Conservation (phyloP, 1,140 invertebrate genomes). For the Pseudomyrmex pallidus region DNA sequence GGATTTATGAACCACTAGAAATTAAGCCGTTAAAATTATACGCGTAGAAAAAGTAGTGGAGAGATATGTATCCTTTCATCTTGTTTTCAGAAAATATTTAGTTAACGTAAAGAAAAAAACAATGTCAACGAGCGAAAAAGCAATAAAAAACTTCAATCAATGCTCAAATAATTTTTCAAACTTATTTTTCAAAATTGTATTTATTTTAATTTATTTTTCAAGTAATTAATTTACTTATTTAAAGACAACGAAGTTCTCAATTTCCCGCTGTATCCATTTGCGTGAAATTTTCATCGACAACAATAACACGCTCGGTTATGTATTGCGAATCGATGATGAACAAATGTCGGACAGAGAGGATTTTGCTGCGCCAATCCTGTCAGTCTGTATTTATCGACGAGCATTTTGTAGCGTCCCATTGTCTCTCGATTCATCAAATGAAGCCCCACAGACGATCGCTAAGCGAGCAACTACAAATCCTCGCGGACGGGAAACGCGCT, state of each 20-base stretch:
- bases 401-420: constrained; percentile 60
- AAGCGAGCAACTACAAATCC: constrained; percentile 65
- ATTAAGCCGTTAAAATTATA: too few relatives aligned
- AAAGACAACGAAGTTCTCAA: background rate
- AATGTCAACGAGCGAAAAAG: too few relatives aligned
- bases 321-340: constrained; percentile 8
- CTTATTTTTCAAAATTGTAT: too few relatives aligned
- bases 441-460: constrained; percentile 59
- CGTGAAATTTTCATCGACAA: constrained; percentile 21
- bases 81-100: too few relatives aligned
- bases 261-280: constrained; percentile 9
- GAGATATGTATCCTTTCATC: too few relatives aligned
- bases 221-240: too few relatives aligned
- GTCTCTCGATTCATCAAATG: constrained; percentile 72
- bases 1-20: too few relatives aligned
- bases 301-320: constrained; percentile 23
- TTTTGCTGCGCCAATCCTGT: constrained; percentile 39
- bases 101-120: too few relatives aligned
- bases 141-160: too few relatives aligned
- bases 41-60: too few relatives aligned
- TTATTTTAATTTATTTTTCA: too few relatives aligned
- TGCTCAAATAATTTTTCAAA: too few relatives aligned
- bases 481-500: constrained; percentile 22
- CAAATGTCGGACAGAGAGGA: constrained; percentile 34
- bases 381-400: constrained; percentile 43